Percentiles rank a stretch among this genome's conserved stretches.
Conservation (phyloP, 2,113 vertebrate genomes). For the Pluvialis apricaria region DNA sequence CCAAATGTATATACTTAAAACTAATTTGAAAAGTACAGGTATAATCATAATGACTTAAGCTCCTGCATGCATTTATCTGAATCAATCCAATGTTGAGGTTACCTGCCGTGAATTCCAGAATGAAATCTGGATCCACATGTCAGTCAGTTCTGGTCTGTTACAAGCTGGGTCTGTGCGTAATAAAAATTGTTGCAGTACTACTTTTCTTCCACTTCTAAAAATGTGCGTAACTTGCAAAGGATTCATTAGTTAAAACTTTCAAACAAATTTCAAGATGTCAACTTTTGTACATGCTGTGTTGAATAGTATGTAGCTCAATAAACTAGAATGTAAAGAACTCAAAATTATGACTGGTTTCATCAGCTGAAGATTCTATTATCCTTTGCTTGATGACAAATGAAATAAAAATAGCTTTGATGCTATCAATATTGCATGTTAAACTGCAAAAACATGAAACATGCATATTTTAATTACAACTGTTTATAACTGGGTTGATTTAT, state of each 20-base stretch:
- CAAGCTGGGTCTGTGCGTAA: not conserved
- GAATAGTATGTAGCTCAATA: not conserved
- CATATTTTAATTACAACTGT: not conserved
- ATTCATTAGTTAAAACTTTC: not conserved
- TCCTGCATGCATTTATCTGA: not conserved
- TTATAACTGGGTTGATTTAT: not conserved
- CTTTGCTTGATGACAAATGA: not conserved
- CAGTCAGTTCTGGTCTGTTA: not conserved
- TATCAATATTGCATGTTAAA: not conserved
- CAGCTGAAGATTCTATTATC: not conserved
- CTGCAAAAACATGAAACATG: not conserved
- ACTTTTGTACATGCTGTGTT: not conserved
- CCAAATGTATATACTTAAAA: not conserved
- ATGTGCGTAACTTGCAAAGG: not conserved
- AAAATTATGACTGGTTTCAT: not conserved
- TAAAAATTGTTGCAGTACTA: not conserved
- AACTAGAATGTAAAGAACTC: not conserved
- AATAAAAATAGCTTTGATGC: not conserved
- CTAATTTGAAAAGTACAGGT: not conserved
- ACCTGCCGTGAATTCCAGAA: not conserved
- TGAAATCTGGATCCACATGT: not conserved
- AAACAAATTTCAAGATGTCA: not conserved
- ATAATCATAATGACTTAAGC: not conserved
- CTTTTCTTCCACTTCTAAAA: not conserved
- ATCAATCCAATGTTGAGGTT: not conserved